A percentile compares a stretch with the other conserved stretches of the same genome.
Evolutionary conservation across 2,888 invertebrate genomes (phyloP).

Genomic region (Coenonympha arcania): DNA sequence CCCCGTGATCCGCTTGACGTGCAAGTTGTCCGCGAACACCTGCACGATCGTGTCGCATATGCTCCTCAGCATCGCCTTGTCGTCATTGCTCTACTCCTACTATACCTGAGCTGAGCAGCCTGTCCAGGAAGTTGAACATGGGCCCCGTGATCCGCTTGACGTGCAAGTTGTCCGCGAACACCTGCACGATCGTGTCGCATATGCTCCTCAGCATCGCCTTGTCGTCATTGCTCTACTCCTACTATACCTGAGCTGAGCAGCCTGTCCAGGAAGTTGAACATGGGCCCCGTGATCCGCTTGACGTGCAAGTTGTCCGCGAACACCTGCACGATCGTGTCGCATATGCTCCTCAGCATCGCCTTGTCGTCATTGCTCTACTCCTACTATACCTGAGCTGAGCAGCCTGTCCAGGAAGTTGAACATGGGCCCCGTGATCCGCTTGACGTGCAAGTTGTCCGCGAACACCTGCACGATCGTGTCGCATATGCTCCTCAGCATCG

Average conservation of each 20-base stretch:
- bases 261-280: constrained; percentile 85
- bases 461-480: constrained; percentile 83
- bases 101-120: no score
- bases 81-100: no score
- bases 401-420: constrained; percentile 85
- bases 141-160: constrained; percentile 88
- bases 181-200: constrained; percentile 79
- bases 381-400: no score
- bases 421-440: constrained; percentile 88
- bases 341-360: constrained; percentile 76
- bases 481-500: constrained; percentile 77
- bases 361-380: constrained; percentile 67
- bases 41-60: constrained; percentile 81
- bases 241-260: no score
- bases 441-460: constrained; percentile 81
- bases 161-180: constrained; percentile 83
- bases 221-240: no score
- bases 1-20: constrained; percentile 85
- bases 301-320: constrained; percentile 83
- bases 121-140: constrained; percentile 86
- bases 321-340: constrained; percentile 80
- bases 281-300: constrained; percentile 87
- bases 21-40: constrained; percentile 83
- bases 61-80: constrained; percentile 69
- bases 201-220: constrained; percentile 74